These are phyloP conservation scores for Amaurobius ferox DNA, from an alignment of 2,888 invertebrate genomes.

Conservation along the genomic window DNA sequence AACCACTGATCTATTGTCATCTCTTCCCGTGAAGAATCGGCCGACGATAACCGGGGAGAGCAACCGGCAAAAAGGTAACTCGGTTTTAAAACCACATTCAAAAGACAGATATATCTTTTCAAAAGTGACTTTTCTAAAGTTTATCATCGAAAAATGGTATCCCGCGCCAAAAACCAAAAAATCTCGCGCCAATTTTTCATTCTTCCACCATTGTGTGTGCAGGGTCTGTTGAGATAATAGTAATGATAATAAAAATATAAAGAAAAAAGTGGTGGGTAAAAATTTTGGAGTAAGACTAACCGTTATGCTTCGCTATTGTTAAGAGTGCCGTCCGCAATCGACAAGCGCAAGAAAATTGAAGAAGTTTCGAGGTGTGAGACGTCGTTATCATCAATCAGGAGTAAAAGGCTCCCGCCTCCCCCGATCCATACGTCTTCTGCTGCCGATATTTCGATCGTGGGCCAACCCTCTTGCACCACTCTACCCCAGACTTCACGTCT, in stretches of 20 bases:
- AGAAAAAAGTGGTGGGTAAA: constrained; percentile 35
- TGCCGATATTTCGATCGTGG: constrained; percentile 57
- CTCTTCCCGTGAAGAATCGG: constrained; percentile 50
- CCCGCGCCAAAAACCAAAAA: constrained; percentile 49
- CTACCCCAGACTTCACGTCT: too few relatives aligned
- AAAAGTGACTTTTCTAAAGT: constrained; percentile 61
- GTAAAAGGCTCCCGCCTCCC: constrained; percentile 2
- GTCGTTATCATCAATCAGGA: constrained; percentile 69
- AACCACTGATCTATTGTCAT: constrained; percentile 66
- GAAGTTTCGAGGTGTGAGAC: constrained; percentile 57
- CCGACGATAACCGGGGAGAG: constrained; percentile 40
- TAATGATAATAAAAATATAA: constrained; percentile 67
- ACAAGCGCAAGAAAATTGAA: constrained; percentile 66
- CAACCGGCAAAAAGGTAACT: constrained; percentile 46
- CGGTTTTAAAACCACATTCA: constrained; percentile 65
- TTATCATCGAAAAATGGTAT: constrained; percentile 59
- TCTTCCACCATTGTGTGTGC: constrained; percentile 46
- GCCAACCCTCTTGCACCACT: neutral
- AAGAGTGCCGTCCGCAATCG: constrained; percentile 39
- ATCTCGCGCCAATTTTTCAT: constrained; percentile 56
- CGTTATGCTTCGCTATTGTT: constrained; percentile 59
- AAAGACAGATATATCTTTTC: constrained; percentile 66
- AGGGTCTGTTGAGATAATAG: constrained; percentile 42
- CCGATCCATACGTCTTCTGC: constrained; percentile 57
- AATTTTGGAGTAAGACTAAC: constrained; percentile 58